Base-by-base conservation (phyloP, 2,113 vertebrate genomes). In the Lophotis ruficrista region DNA sequence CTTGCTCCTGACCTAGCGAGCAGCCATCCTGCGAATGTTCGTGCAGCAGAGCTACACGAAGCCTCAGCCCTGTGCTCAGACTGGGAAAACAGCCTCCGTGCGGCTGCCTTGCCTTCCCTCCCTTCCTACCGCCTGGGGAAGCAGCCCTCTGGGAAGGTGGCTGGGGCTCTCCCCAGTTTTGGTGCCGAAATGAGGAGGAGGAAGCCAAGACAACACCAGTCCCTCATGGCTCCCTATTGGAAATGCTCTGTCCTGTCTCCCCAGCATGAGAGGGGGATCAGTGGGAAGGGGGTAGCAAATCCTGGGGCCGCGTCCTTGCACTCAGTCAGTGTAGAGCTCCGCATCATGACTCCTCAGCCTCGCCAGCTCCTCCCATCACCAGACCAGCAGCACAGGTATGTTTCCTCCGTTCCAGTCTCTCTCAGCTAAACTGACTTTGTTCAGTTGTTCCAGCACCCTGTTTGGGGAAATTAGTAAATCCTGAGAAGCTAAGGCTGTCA, bases 221-320 rank as follows among this genome's bases (percentile, higher is more conserved):
- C 12, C 22, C 37, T 66, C 11, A 4, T 9, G n/a, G 48, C 13
- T 79, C 48, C 37, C n/a, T 62, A 3, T 7, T 45, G 81, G 58
- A 89, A 94, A 80, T 1, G 24, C 43, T 76, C 51, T 43, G 38
- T 53, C 19, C 50, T 4, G 2, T 48, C 76, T 94, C 41, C 33
- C 45, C 3, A 6, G 14, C 19, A 15, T 2, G 3, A 64, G 38
- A 88, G 4, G 3, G 28, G 31, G 6, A 64, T 76, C 56, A 58
- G 62, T 6, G 28, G 50, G 56, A 73, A 81, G 17, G 1, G 4
- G 19, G 30, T 1, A 58, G 47, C 0, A 0, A 91, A 11, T 51
- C 35, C 37, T 1, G 5, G n/a, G 53, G 73, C 47, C 75, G n/a
- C 18, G 10, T 61, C 48, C 58, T 77, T 15, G 0, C 23, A 54